These are phyloP conservation scores for Pseudomyrmex flavicornis DNA, from an alignment of 1,140 invertebrate species.

Conservation along the genomic window DNA sequence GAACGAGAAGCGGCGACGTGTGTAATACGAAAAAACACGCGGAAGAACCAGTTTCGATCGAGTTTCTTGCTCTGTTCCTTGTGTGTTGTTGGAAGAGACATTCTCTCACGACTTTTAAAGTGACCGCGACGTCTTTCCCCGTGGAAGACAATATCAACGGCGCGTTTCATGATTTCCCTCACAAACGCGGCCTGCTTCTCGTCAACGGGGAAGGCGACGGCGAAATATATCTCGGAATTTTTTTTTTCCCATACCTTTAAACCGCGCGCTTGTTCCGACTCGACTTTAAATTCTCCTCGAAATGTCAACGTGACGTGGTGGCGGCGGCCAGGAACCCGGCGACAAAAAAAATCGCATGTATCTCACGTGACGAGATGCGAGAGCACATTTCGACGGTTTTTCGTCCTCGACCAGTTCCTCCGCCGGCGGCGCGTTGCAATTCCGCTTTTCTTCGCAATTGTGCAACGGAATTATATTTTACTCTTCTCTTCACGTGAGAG, in stretches of 20 bases:
- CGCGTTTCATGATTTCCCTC: slow-evolving; percentile 22
- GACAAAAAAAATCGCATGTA: slow-evolving; percentile 37
- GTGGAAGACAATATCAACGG: slow-evolving; percentile 42
- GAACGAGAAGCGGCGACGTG: slow-evolving; percentile 22
- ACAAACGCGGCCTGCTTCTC: slow-evolving; percentile 35
- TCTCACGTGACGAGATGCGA: neutral
- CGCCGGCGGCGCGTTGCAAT: neutral
- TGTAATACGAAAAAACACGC: slow-evolving; percentile 58
- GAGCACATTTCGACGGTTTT: slow-evolving; percentile 22
- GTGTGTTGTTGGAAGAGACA: slow-evolving; percentile 11
- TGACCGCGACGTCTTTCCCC: slow-evolving; percentile 1
- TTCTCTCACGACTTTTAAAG: slow-evolving; percentile 61
- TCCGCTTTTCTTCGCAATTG: neutral
- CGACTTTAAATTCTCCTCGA: slow-evolving; percentile 58
- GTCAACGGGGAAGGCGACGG: slow-evolving; percentile 43
- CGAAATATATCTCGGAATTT: slow-evolving; percentile 31
- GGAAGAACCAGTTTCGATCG: slow-evolving; percentile 68
- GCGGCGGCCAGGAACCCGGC: neutral
- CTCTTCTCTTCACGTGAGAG: slow-evolving; percentile 5
- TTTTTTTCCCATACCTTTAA: neutral
- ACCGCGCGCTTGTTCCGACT: slow-evolving; percentile 3
- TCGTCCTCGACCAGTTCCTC: slow-evolving; percentile 16
- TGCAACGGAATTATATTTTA: slow-evolving; percentile 20
- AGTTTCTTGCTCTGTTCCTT: slow-evolving; percentile 61
- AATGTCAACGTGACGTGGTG: slow-evolving; percentile 33